A percentile compares a stretch with the other conserved stretches of the same genome.
Evolutionary conservation across 1,140 invertebrate species (phyloP).

Genomic region (Nebria ingens): DNA sequence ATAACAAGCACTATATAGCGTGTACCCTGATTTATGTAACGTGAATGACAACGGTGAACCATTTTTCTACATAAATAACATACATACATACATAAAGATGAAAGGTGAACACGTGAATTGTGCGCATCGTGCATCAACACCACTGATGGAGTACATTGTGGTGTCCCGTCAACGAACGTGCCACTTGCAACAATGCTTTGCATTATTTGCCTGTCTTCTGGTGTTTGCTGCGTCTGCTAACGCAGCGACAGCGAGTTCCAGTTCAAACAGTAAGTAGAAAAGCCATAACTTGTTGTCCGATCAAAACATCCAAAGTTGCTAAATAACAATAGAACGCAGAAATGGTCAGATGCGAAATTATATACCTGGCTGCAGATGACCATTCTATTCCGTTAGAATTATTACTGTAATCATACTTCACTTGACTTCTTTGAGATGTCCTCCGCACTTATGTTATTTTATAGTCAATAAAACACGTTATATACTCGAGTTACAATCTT

Average conservation of each 20-base stretch:
- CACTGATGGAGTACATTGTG: not conserved
- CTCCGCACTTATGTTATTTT: no score
- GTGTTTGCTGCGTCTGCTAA: not conserved
- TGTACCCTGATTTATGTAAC: no score
- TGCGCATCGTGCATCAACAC: not conserved
- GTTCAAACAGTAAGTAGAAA: not conserved
- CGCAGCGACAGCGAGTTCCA: not conserved
- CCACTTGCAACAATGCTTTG: not conserved
- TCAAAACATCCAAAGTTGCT: not conserved
- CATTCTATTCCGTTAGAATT: not conserved
- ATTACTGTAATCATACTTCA: no score
- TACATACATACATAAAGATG: no score
- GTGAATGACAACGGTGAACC: no score
- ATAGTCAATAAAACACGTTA: no score
- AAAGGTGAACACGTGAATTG: not conserved
- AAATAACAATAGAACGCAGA: not conserved
- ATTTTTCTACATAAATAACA: no score
- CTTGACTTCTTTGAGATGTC: no score
- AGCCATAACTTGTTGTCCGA: not conserved
- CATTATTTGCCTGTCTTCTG: not conserved
- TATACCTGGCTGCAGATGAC: not conserved
- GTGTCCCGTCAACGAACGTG: not conserved
- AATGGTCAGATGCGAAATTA: not conserved
- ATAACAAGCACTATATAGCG: no score
- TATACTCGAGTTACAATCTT: no score